These are phyloP conservation scores for Ephestia elutella DNA, from an alignment of 1,140 invertebrate species.

Conservation along the genomic window DNA sequence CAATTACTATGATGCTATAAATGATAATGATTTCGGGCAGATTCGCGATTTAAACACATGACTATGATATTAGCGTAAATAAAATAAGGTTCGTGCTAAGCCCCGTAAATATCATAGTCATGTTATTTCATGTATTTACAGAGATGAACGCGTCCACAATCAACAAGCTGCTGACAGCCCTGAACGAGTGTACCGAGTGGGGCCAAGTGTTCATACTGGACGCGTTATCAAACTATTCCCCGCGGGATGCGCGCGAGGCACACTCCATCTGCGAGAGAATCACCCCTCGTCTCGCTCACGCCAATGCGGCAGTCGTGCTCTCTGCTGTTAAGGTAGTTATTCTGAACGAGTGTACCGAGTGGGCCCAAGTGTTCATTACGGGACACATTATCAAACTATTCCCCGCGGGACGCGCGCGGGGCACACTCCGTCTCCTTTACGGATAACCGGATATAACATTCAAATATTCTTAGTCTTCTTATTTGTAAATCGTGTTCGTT, in stretches of 20 bases:
- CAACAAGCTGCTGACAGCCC: constrained; percentile 97
- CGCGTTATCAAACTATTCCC: constrained; percentile 97
- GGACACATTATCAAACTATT: constrained; percentile 98
- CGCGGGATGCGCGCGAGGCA: constrained; percentile 98
- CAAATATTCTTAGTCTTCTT: too few species aligned
- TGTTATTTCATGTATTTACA: constrained; percentile 22
- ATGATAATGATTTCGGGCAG: too few species aligned
- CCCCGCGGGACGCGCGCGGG: constrained; percentile 97
- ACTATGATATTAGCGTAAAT: too few species aligned
- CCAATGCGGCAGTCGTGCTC: constrained; percentile 99
- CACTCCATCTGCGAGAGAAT: constrained; percentile 99
- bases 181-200: constrained; percentile 99
- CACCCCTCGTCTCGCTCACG: constrained; percentile 97
- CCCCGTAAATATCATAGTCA: too few species aligned
- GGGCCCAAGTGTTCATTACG: constrained; percentile 99
- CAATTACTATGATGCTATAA: too few species aligned
- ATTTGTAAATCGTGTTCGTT: too few species aligned
- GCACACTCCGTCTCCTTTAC: constrained; percentile 99
- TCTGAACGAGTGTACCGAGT: constrained; percentile 99
- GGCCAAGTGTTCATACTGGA: constrained; percentile 99
- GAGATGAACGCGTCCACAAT: constrained; percentile 98
- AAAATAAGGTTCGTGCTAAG: too few species aligned
- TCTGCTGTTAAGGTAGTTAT: constrained; percentile 98
- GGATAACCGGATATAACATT: too few species aligned
- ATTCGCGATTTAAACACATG: too few species aligned